Base-by-base conservation (phyloP, 2,888 invertebrate genomes). In the Chymomyza amoena region DNA sequence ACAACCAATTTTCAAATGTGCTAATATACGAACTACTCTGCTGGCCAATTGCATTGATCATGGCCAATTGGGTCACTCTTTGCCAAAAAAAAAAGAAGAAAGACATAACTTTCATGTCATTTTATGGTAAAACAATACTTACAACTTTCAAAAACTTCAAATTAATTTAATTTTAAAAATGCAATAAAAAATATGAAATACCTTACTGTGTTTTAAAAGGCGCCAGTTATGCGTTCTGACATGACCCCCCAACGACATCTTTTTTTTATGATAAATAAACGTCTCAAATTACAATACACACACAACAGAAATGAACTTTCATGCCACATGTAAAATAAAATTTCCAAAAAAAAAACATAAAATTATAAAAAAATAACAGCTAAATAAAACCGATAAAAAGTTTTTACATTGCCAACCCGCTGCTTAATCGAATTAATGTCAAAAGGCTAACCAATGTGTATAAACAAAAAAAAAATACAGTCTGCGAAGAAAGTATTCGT, bases 131-230 rank as follows among this genome's bases (percentile, higher is more conserved):
- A 45, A 45, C 39, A 45, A 45, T 45, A 45, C 39, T 45, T 13
- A 45, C 39, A 45, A 45, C 39, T 45, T 45, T 45, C 39, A 45
- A 45, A 45, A 45, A 15, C 39, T 10, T 45, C 39, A 45, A 45
- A 45, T 45, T 45, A 45, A 45, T 45, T 45, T 45, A 45, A 45
- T 45, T 45, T 45, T 45, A 45, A 45, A 3, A 45, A 45, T 45
- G 39, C 39, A 45, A 45, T 45, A 45, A 45, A 45, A 45, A 45
- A 45, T 45, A 45, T 45, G 13, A 45, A 45, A 13, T 45, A 32
- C 6, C 39, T 45, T 10, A 7, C 10, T 45, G 39, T 81, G 79
- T 79, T 84, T 81, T 72, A 84, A 79, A 76, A 52, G 82, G 80
- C 76, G 76, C 67, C 67, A 25, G 57, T 7, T 15, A 20, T 15